Conservation (phyloP, 2,888 invertebrate species). For the Parascotia fuliginaria region DNA sequence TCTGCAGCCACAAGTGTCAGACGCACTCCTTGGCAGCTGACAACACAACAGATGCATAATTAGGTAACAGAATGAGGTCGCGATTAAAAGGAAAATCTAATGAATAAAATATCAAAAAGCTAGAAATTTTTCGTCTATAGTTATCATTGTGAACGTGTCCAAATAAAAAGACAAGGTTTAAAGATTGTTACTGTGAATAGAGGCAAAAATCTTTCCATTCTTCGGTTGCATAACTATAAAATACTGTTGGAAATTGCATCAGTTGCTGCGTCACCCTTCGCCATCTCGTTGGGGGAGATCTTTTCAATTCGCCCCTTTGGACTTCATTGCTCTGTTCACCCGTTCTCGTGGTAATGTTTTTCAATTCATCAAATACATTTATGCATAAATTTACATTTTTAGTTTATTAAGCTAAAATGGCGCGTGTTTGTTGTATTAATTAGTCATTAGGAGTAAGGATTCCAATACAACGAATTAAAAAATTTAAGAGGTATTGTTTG, state of each 20-base stretch:
- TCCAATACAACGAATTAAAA: too few relatives aligned
- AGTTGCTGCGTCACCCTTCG: conserved; percentile 51
- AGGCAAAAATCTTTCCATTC: conserved; percentile 54
- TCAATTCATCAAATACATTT: conserved; percentile 61
- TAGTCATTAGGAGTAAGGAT: too few relatives aligned
- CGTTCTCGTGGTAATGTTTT: conserved; percentile 61
- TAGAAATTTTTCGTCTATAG: conserved; percentile 11
- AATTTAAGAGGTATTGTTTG: too few relatives aligned
- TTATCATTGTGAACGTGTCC: conserved; percentile 36
- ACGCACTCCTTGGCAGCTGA: conserved; percentile 57
- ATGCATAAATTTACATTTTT: too few relatives aligned
- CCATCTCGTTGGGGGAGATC: conserved; percentile 55
- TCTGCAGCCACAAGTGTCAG: conserved; percentile 77
- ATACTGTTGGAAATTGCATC: conserved; percentile 69
- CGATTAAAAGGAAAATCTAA: conserved; percentile 52
- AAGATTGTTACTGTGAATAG: conserved; percentile 50
- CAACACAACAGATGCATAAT: conserved; percentile 70
- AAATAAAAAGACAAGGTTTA: conserved; percentile 30
- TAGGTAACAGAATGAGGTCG: conserved; percentile 66
- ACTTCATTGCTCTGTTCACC: conserved; percentile 39
- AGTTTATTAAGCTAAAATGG: too few relatives aligned
- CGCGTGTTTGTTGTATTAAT: too few relatives aligned
- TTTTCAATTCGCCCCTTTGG: conserved; percentile 66
- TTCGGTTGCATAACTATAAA: conserved; percentile 53
- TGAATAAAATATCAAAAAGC: conserved; percentile 34